These are phyloP conservation scores for Holotrichia oblita DNA, from an alignment of 1,140 invertebrate species.

Conservation along the genomic window DNA sequence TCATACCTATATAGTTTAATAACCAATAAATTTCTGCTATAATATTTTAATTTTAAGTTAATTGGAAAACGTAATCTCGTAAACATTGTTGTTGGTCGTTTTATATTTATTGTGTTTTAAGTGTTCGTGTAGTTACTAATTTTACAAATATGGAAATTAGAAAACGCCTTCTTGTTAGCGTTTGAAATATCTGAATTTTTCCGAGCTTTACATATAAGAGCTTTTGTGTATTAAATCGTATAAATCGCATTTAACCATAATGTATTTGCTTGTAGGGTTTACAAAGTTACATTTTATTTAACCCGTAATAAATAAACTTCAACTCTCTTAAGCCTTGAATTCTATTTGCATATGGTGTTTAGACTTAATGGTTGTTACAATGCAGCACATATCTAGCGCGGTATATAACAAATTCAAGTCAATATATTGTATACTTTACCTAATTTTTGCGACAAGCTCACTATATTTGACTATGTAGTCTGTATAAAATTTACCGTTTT, in stretches of 20 bases:
- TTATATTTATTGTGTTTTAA: constrained; percentile 12
- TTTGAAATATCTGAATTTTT: not conserved
- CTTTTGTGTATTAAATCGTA: constrained; percentile 2
- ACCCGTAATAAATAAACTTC: not conserved
- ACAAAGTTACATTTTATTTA: constrained; percentile 1
- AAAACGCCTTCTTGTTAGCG: not conserved
- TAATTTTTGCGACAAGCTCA: no score
- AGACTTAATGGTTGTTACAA: no score
- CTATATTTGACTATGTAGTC: no score
- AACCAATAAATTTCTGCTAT: no score
- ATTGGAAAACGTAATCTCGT: no score
- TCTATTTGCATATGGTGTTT: not conserved
- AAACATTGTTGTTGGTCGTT: not conserved
- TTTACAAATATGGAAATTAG: constrained; percentile 36
- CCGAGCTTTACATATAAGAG: not conserved
- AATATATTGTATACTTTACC: no score
- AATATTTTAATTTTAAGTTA: no score
- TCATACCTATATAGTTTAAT: no score
- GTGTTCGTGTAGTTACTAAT: constrained; percentile 27
- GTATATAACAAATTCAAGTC: no score
- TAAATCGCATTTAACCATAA: not conserved
- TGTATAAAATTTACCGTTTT: no score
- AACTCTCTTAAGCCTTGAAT: constrained; percentile 11
- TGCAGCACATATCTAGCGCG: no score
- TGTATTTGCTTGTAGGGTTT: not conserved